Evolutionary conservation across 1,140 invertebrate genomes (phyloP), one percentile per base, ranked within the genome.

Genomic region (Diachasmimorpha longicaudata): DNA sequence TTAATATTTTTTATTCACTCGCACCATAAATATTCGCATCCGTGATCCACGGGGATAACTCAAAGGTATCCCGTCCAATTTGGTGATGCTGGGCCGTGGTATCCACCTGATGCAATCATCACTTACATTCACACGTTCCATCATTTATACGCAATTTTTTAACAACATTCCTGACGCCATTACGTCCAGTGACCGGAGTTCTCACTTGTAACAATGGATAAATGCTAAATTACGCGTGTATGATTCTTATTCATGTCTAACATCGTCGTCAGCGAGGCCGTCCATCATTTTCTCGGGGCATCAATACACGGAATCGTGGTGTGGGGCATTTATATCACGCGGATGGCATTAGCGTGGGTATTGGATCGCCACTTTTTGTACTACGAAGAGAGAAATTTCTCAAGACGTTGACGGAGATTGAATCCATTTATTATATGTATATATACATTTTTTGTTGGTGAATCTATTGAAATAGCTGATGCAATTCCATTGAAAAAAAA

Each of bases 211-310:
- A 63, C 58, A 25, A 63, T 63, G 58, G 58, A 25, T 23, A 25
- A 63, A 67, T 78, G 79, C n/a, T 79, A 75, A 77, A 76, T 80
- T 78, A 78, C 46, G 70, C 74, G 44, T 52, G 72, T 72, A 76
- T 67, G 67, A 67, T 74, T 76, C 71, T 58, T 69, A 69, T 78
- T 42, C 55, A 70, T 36, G 70, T 78, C 80, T 81, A 80, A 80
- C 8, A 79, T 79, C 76, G 79, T 77, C 75, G 76, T 78, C 74
- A 75, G 77, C 78, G 77, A 63, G 73, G 78, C 77, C 77, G 79
- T 79, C 79, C 79, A 81, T 82, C 80, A 81, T 81, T 68, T 46
- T 77, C 48, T 21, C 14, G 46, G 21, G 70, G 48, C 21, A 55
- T 72, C 10, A 72, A 70, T 73, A 72, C 39, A 66, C 23, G 71